Evolutionary conservation across 2,888 invertebrate species (phyloP).

Genomic region (Slavum lentiscoides): DNA sequence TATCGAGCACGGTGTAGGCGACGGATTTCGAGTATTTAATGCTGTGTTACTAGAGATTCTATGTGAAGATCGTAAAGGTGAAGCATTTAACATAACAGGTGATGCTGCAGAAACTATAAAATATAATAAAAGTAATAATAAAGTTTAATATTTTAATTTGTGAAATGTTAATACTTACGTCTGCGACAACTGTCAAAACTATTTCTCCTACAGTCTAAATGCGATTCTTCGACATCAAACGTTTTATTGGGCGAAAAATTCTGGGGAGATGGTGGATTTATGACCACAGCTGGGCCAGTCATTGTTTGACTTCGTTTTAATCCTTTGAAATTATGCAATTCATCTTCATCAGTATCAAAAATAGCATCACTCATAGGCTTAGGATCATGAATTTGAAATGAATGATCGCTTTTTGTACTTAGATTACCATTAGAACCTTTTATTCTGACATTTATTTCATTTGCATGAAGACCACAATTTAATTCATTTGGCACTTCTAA

Average conservation of each 20-base stretch:
- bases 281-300: slow-evolving; percentile 64
- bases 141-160: slow-evolving; percentile 16
- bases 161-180: slow-evolving; percentile 58
- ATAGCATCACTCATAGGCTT: slow-evolving; percentile 56
- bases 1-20: slow-evolving; percentile 61
- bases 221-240: slow-evolving; percentile 35
- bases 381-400: slow-evolving; percentile 52
- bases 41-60: slow-evolving; percentile 90
- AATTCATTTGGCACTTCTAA: slow-evolving; percentile 55
- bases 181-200: slow-evolving; percentile 61
- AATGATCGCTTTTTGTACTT: slow-evolving; percentile 55
- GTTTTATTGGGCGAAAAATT: slow-evolving; percentile 20
- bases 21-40: slow-evolving; percentile 64
- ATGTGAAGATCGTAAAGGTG: slow-evolving; percentile 78
- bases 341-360: slow-evolving; percentile 57
- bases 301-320: slow-evolving; percentile 55
- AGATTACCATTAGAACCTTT: slow-evolving; percentile 57
- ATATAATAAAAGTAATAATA: slow-evolving; percentile 39
- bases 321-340: slow-evolving; percentile 50
- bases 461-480: slow-evolving; percentile 10
- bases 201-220: slow-evolving; percentile 57
- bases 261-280: slow-evolving; percentile 74
- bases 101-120: slow-evolving; percentile 61
- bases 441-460: slow-evolving; percentile 55
- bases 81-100: slow-evolving; percentile 66